These are phyloP conservation scores for Mizuhopecten yessoensis DNA, from an alignment of 1,140 invertebrate species.

Conservation along the genomic window DNA sequence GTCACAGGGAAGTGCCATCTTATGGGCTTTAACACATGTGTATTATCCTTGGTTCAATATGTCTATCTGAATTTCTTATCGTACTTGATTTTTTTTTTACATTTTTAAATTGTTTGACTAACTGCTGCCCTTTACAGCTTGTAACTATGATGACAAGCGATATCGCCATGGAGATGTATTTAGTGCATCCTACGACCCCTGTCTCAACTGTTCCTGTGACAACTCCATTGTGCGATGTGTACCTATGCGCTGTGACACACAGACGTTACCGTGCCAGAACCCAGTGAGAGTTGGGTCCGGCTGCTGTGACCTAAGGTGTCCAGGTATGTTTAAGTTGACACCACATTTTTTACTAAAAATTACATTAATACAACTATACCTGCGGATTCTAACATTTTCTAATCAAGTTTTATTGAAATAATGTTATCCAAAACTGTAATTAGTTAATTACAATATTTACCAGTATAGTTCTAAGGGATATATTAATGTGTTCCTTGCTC, in stretches of 20 bases:
- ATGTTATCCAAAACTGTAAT: too few relatives aligned
- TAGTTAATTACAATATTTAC: too few relatives aligned
- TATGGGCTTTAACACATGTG: too few relatives aligned
- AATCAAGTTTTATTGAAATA: too few relatives aligned
- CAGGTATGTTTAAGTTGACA: conserved; percentile 61
- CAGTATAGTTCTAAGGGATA: too few relatives aligned
- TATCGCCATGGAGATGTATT: conserved; percentile 70
- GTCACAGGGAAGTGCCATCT: too few relatives aligned
- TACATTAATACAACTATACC: too few relatives aligned
- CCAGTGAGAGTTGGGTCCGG: conserved; percentile 62
- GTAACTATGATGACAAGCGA: conserved; percentile 72
- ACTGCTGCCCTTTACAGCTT: conserved; percentile 65
- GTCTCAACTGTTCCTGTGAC: conserved; percentile 77
- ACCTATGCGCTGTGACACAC: conserved; percentile 63
- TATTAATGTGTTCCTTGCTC: neutral
- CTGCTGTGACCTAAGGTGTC: conserved; percentile 70
- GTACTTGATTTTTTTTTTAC: too few relatives aligned
- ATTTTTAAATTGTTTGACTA: too few relatives aligned
- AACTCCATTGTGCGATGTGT: conserved; percentile 74
- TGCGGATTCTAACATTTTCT: too few relatives aligned
- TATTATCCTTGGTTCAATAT: neutral
- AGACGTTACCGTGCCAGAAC: conserved; percentile 62
- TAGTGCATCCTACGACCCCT: conserved; percentile 75
- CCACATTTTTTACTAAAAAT: too few relatives aligned
- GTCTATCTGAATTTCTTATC: neutral